Base-by-base conservation (phyloP, 2,113 vertebrate species). In the Phaetusa simplex region DNA sequence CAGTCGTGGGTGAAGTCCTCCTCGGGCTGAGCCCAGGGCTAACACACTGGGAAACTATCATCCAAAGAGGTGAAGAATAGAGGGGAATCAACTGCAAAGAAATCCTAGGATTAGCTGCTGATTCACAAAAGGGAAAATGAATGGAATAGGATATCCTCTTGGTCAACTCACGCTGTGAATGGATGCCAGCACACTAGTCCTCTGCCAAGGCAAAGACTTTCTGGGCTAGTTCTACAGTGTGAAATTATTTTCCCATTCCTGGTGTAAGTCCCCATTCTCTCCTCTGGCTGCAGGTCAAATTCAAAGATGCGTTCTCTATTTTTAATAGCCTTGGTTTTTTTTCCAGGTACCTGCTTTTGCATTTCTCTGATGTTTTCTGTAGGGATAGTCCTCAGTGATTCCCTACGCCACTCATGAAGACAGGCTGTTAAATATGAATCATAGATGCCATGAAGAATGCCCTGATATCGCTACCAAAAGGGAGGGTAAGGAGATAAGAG, bases 351-450 rank as follows among this genome's bases (percentile, higher is more conserved):
- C 66, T 95, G 83, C 21, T 83, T 62, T 92, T 90, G 64, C 53
- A 67, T 72, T 64, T 71, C 71, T 86, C 53, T 80, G 70, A 65
- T 91, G 29, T 86, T 94, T 92, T 81, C 83, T 50, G 23, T 6
- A 72, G 87, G 50, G 81, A 59, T 40, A 71, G 84, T 95, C 59
- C 79, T 95, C 64, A 82, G 70, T 52, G 90, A 79, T 43, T 69
- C 87, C 64, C 7, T 81, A 49, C 64, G 22, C 90, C 93, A 97
- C 40, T 93, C 40, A 36, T n/a, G 55, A 80, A 83, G 42, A 86
- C 50, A 81, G 45, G 47, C 79, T 95, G 80, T 95, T 97, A 97
- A 92, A 94, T 43, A 89, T 81, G 89, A 92, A 94, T 90, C 94
- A 87, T 69, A 97, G 81, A 78, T 86, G 86, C 80, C 92, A 91